phyloP scores from a whole-genome alignment of 2,797 vertebrate species.

The Taenioides sp. region DNA sequence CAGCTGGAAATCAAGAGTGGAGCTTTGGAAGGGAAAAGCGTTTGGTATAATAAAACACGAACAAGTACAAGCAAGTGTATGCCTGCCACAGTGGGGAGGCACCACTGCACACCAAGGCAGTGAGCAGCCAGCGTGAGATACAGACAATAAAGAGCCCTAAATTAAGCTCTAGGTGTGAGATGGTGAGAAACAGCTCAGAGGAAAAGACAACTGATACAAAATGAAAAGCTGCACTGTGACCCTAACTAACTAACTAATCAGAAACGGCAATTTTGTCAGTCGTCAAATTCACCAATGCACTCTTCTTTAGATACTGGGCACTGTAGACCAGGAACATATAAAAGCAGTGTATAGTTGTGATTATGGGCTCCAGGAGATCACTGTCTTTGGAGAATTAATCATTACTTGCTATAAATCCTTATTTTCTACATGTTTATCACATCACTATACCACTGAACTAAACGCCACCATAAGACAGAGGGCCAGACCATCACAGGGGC shows the following conservation, averaged over 20 bases:
- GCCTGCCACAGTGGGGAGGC: background rate
- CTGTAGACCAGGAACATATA: background rate
- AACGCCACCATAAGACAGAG: background rate
- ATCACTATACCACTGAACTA: background rate
- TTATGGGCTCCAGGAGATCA: background rate
- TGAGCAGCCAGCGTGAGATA: background rate
- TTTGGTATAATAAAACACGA: constrained; percentile 16
- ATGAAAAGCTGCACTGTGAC: background rate
- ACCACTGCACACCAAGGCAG: constrained; percentile 1
- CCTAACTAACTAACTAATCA: background rate
- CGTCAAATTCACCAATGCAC: background rate
- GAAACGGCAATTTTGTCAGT: background rate
- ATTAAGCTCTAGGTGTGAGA: background rate
- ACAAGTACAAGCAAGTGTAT: background rate
- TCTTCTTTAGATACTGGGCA: background rate
- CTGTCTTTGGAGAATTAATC: background rate
- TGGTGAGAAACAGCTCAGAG: background rate
- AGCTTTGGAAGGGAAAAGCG: background rate
- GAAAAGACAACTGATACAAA: background rate
- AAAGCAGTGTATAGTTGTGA: too few relatives aligned
- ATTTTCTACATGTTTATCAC: background rate
- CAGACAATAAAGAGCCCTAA: background rate
- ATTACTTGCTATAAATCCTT: background rate
- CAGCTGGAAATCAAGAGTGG: constrained; percentile 16
- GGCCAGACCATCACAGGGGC: background rate